Evolutionary conservation across 2,797 vertebrate species (phyloP).

Genomic region (Typhlichthys eigenmanni): DNA sequence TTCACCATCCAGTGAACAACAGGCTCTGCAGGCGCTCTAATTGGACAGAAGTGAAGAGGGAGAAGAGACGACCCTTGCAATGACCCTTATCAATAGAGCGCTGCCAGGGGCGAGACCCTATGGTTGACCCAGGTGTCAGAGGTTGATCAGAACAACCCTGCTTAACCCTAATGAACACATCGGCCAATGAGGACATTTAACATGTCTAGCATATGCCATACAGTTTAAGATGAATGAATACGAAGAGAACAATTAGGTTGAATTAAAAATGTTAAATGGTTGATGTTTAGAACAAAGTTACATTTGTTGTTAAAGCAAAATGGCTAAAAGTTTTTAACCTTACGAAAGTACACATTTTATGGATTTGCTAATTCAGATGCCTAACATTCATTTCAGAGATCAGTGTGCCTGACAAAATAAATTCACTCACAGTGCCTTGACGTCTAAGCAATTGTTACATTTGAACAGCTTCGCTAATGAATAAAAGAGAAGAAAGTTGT

Average conservation of each 20-base stretch:
- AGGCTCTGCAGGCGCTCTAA: slow-evolving; percentile 53
- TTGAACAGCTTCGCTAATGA: slow-evolving; percentile 46
- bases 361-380: neutral
- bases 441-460: slow-evolving; percentile 31
- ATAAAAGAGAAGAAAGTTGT: slow-evolving; percentile 30
- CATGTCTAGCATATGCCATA: slow-evolving; percentile 60
- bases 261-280: neutral
- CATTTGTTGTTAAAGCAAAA: no score
- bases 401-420: slow-evolving; percentile 13
- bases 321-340: no score
- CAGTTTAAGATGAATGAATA: slow-evolving; percentile 39
- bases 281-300: no score
- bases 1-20: slow-evolving; percentile 61
- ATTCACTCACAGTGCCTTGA: slow-evolving; percentile 7
- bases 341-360: no score
- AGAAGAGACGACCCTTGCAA: slow-evolving; percentile 60
- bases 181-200: slow-evolving; percentile 66
- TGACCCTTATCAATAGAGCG: slow-evolving; percentile 70
- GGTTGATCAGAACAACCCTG: slow-evolving; percentile 74
- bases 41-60: slow-evolving; percentile 68
- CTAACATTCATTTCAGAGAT: neutral
- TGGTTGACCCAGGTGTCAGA: slow-evolving; percentile 77
- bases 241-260: slow-evolving; percentile 39
- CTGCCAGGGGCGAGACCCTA: slow-evolving; percentile 64
- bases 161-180: slow-evolving; percentile 74